phyloP scores from a whole-genome alignment of 2,797 vertebrate species.

The Siniperca undulata region DNA sequence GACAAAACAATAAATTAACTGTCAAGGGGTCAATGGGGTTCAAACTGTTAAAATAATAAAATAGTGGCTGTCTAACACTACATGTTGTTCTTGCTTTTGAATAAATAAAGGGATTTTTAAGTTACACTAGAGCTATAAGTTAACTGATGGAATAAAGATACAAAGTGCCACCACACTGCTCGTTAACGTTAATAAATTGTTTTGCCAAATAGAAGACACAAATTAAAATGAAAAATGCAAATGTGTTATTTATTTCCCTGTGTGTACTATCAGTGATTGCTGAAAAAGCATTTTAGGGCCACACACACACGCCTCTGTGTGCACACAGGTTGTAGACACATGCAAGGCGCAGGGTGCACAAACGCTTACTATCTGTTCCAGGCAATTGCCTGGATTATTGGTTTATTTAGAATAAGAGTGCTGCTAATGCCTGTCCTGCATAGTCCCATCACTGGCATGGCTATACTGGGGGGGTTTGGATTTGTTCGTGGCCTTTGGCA shows the following conservation, averaged over 20 bases:
- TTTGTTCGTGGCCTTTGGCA: background rate
- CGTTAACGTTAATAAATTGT: background rate
- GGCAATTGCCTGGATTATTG: background rate
- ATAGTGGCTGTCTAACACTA: conserved; percentile 23
- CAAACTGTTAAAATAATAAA: conserved; percentile 33
- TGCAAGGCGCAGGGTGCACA: background rate
- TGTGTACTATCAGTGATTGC: background rate
- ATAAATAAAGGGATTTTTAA: conserved; percentile 23
- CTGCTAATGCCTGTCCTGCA: background rate
- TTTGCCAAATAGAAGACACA: background rate
- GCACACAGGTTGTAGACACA: background rate
- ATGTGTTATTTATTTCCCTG: background rate
- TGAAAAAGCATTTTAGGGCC: background rate
- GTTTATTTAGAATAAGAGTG: background rate
- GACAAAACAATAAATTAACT: background rate
- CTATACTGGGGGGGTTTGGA: background rate
- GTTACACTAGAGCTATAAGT: conserved; percentile 10
- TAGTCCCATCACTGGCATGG: background rate
- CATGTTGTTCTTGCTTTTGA: conserved; percentile 29
- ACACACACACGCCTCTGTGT: background rate
- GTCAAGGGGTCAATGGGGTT: conserved; percentile 9
- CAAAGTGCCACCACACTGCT: background rate
- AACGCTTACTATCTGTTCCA: background rate
- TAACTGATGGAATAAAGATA: conserved; percentile 44
- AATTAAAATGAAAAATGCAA: background rate